Evolutionary conservation across 2,888 invertebrate genomes (phyloP), one percentile per base, ranked within the genome.

Genomic region (Zygaena filipendulae): DNA sequence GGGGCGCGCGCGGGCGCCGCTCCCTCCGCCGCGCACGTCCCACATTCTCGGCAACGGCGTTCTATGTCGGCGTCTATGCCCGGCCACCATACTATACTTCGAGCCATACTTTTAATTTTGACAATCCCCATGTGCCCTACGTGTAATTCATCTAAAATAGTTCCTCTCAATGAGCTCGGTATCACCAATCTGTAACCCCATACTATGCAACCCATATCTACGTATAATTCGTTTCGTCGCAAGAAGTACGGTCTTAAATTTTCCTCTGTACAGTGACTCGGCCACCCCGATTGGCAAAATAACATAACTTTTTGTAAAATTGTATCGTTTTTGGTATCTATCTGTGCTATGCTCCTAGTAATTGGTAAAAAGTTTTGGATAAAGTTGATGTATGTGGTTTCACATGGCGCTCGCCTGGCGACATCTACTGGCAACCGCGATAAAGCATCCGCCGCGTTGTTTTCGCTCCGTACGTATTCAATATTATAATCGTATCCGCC

Each of bases 1-100:
- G 35, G 27, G 1, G 33, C 42, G 2, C 31, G 30, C 4, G 40
- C 31, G 3, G 39, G 43, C 2, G 30, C 35, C 0, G n/a, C 11
- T 2, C 22, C 19, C 11, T 34, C 36, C 5, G 16, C 19, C 5
- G 24, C 30, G 25, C 30, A 43, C 4, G 30, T 26, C 2, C 2
- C 23, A 21, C 45, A 45, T 6, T 16, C 7, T 16, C 16, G 4
- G 7, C 16, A 16, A 4, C 4, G 7, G 4, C 7, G 5, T 19
- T 33, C 35, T 5, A 35, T 29, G 6, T 30, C 35, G 0, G 3
- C 8, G 7, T 31, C 33, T 2, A 38, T 16, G 3, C 23, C 31
- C 1, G 35, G 33, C 35, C 35, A 38, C 31, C 29, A 35, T 4
- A 33, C 22, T n/a, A 21, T 25, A 10, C 29, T 28, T 3, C 29